Base-by-base conservation (phyloP, 2,888 invertebrate genomes). In the Sarcophaga rosellei region DNA sequence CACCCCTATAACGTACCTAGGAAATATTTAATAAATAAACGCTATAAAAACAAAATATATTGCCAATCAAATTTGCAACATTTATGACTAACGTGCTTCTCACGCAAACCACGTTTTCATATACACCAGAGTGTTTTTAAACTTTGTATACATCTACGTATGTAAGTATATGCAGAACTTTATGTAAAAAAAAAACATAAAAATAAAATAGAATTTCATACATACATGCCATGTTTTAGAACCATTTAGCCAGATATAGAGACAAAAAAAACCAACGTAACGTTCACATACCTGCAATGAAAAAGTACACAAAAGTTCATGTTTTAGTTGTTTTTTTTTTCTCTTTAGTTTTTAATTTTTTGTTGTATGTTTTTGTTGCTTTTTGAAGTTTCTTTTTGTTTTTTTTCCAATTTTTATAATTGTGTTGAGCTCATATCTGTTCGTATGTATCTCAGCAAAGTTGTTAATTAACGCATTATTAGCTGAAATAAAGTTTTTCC, bases 391-490 rank as follows among this genome's bases (percentile, higher is more conserved):
- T n/a, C 1, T 57, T 17, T 57, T 17, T 57, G 4, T 45, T 66
- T 45, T 15, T 44, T 25, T 11, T 65, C 6, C 25, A 25, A 10
- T 35, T 66, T 10, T 15, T n/a, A 25, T 8, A 61, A 20, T 53
- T 25, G 17, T 70, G 21, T 17, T 53, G 17, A 53, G 17, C 53
- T 47, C 47, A 47, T 47, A 47, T 47, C 47, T 47, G 15, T 15
- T 47, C 68, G 62, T 62, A 53, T 76, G 45, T 82, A 78, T 78
- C 65, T 86, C 53, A 68, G 81, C 72, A 78, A 78, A 86, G 78
- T 86, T 81, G 86, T 78, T 86, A 86, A 86, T 86, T 86, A 86
- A 86, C 81, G 84, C 86, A 86, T 86, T 84, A 86, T 81, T 78
- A 84, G 83, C 73, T 81, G 68, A 78, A 35, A 74, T 81, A 86